Conservation (phyloP, 2,113 vertebrate genomes). For the Spermophilus dauricus region DNA sequence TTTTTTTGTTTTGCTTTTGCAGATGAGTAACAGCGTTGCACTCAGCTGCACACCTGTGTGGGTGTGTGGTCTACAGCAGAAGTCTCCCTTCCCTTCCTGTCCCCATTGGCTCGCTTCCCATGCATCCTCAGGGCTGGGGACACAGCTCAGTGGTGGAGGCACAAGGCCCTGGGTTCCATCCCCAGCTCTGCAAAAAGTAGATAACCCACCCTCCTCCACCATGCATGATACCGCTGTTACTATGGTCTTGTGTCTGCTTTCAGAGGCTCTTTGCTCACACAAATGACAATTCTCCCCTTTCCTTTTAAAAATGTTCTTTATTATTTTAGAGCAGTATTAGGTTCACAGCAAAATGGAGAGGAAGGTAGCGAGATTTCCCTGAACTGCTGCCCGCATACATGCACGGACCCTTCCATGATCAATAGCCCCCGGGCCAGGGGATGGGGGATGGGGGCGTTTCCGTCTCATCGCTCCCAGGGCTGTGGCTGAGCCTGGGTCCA, state of each 20-base stretch:
- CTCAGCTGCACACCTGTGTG: no score
- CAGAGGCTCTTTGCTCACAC: background rate
- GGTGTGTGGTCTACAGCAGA: background rate
- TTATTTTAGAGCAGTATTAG: background rate
- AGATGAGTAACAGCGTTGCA: background rate
- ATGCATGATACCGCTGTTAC: background rate
- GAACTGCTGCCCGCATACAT: fast-evolving
- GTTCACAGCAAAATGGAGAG: background rate
- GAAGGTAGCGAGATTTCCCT: background rate
- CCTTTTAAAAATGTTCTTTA: background rate
- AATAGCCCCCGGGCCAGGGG: no score
- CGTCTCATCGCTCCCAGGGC: fast-evolving
- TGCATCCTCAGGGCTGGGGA: no score
- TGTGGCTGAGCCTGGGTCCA: no score
- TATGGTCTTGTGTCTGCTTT: background rate
- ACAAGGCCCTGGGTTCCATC: background rate
- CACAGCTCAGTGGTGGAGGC: background rate
- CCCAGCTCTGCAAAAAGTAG: background rate
- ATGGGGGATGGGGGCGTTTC: background rate
- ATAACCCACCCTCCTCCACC: background rate
- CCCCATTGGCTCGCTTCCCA: background rate
- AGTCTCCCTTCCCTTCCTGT: background rate
- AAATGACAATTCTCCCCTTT: background rate
- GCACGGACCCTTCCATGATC: fast-evolving
- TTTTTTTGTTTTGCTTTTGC: background rate